phyloP scores from a whole-genome alignment of 2,113 vertebrate genomes.

The Glaucomys volans region DNA sequence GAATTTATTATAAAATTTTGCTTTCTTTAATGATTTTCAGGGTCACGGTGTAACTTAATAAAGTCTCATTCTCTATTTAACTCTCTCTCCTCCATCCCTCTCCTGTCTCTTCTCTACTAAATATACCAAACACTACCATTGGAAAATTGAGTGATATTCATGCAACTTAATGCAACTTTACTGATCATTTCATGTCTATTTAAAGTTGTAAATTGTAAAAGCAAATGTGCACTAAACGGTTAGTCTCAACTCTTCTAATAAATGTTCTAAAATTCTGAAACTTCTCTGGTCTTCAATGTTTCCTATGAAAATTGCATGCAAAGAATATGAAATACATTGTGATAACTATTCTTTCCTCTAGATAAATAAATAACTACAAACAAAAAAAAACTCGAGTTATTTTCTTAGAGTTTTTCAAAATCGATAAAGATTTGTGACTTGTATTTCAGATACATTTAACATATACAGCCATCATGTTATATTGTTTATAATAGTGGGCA shows the following conservation, averaged over 20 bases:
- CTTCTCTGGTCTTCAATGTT: too few species aligned
- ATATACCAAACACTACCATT: neutral
- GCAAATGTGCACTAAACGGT: neutral
- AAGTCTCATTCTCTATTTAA: too few species aligned
- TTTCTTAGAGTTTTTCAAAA: neutral
- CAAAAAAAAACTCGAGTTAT: neutral
- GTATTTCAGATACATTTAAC: neutral
- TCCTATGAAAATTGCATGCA: neutral
- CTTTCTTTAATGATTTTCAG: too few species aligned
- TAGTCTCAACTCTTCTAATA: neutral
- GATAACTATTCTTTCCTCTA: neutral
- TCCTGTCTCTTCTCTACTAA: too few species aligned
- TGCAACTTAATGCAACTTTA: neutral
- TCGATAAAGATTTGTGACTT: neutral
- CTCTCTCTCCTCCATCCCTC: too few species aligned
- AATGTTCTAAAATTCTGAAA: neutral
- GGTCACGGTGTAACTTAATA: too few species aligned
- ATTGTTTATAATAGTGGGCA: neutral
- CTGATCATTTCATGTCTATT: neutral
- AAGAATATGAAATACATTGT: neutral
- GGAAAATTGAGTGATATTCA: neutral
- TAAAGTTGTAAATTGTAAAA: neutral
- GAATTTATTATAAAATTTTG: too few species aligned
- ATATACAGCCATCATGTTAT: neutral
- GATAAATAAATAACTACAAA: neutral